Percentiles rank a stretch among this genome's conserved stretches.
phyloP scores from a whole-genome alignment of 1,140 invertebrate genomes.

The Hermetia illucens region DNA sequence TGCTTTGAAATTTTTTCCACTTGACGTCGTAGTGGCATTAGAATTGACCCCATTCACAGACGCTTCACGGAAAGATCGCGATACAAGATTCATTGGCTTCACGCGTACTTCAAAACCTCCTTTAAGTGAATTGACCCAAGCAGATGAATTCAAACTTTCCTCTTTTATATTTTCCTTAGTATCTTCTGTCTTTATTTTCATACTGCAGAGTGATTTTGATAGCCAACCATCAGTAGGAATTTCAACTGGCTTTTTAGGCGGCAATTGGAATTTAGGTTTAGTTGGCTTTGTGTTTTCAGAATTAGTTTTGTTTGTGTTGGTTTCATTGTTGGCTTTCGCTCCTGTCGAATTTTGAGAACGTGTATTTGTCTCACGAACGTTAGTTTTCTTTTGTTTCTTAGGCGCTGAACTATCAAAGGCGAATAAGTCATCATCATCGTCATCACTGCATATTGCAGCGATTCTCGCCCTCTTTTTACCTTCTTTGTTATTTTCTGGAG shows the following conservation, averaged over 20 bases:
- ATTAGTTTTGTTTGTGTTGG: background rate
- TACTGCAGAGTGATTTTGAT: constrained; percentile 8
- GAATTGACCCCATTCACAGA: too few relatives aligned
- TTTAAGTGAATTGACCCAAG: background rate
- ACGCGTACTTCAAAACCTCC: constrained; percentile 1
- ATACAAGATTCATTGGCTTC: background rate
- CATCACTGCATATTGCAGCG: background rate
- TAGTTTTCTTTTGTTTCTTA: background rate
- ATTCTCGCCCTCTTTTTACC: background rate
- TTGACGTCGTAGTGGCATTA: too few relatives aligned
- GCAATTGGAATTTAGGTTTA: constrained; percentile 11
- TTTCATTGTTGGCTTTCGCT: background rate
- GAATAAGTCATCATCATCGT: background rate
- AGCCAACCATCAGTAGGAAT: constrained; percentile 17
- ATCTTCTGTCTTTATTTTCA: constrained; percentile 14
- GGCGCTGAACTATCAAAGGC: background rate
- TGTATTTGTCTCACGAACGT: too few relatives aligned
- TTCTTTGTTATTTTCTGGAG: background rate
- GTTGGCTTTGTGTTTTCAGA: background rate
- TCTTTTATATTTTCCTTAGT: constrained; percentile 13
- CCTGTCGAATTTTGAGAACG: too few relatives aligned
- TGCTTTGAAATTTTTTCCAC: background rate
- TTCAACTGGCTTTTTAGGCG: constrained; percentile 9
- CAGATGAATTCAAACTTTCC: background rate
- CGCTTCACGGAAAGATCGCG: too few relatives aligned